These are phyloP conservation scores for Cotesia chilonis DNA, from an alignment of 1,140 invertebrate genomes.

Conservation along the genomic window DNA sequence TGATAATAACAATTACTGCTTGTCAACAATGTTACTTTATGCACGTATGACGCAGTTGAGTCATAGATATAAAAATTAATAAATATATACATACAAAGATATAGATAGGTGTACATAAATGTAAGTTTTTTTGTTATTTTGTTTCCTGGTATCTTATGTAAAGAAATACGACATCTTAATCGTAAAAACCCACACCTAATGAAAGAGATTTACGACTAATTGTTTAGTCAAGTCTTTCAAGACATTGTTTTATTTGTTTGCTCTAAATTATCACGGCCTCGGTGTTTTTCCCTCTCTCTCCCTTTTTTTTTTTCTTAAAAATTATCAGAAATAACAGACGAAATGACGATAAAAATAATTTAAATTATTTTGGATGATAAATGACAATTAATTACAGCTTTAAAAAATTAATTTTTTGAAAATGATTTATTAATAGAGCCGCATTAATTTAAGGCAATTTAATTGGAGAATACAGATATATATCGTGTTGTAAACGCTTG, in stretches of 20 bases:
- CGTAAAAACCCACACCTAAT: conserved; percentile 9
- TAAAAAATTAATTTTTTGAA: background rate
- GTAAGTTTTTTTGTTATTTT: too few relatives aligned
- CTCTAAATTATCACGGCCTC: conserved; percentile 37
- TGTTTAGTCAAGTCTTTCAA: conserved; percentile 36
- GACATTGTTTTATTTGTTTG: conserved; percentile 40
- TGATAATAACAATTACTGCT: too few relatives aligned
- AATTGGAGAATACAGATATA: conserved; percentile 16
- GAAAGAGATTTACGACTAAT: conserved; percentile 38
- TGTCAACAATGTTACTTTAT: background rate
- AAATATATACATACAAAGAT: conserved; percentile 3
- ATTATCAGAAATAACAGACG: conserved; percentile 2
- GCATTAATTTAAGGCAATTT: conserved; percentile 32
- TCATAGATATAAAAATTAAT: background rate
- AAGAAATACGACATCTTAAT: conserved; percentile 14
- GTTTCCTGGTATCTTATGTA: background rate
- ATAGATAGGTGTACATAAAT: too few relatives aligned
- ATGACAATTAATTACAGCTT: background rate
- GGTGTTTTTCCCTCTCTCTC: background rate
- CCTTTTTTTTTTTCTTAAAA: background rate
- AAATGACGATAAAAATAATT: background rate
- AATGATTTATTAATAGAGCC: conserved; percentile 24
- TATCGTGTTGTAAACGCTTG: conserved; percentile 28
- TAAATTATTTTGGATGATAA: background rate
- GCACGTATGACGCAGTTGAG: background rate